Evolutionary conservation across 2,113 vertebrate genomes (phyloP).

Genomic region (rat (Rattus norvegicus)): DNA sequence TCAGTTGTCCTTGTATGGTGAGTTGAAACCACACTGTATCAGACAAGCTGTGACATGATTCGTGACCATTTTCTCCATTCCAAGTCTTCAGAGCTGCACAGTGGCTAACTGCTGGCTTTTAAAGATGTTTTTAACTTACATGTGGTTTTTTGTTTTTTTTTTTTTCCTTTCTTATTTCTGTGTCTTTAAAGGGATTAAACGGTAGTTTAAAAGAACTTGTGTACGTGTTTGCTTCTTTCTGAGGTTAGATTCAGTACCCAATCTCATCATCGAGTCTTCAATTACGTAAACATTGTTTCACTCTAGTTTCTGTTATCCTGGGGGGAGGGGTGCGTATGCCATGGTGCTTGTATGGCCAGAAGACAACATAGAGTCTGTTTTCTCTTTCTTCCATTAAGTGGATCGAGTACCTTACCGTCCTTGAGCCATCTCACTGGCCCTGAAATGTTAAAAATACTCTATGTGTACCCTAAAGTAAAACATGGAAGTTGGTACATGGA

Average conservation of each 20-base stretch:
- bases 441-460: background rate
- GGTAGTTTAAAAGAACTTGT: conserved; percentile 83
- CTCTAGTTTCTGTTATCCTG: background rate
- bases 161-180: conserved; percentile 84
- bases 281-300: background rate
- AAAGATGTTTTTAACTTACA: conserved; percentile 87
- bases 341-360: too few relatives aligned
- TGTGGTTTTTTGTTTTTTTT: conserved; percentile 81
- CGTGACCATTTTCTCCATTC: conserved; percentile 80
- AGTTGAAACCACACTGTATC: conserved; percentile 78
- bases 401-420: background rate
- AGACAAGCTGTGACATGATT: conserved; percentile 81
- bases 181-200: conserved; percentile 89
- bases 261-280: background rate
- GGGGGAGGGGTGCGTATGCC: background rate
- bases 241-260: conserved; percentile 25
- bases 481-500: background rate
- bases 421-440: background rate
- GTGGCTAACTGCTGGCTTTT: conserved; percentile 82
- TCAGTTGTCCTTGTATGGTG: conserved; percentile 80
- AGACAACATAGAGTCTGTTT: background rate
- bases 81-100: conserved; percentile 79
- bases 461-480: background rate
- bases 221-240: conserved; percentile 70
- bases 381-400: background rate